Base-by-base conservation (phyloP, 1,140 invertebrate genomes). In the Procambarus virginalis region DNA sequence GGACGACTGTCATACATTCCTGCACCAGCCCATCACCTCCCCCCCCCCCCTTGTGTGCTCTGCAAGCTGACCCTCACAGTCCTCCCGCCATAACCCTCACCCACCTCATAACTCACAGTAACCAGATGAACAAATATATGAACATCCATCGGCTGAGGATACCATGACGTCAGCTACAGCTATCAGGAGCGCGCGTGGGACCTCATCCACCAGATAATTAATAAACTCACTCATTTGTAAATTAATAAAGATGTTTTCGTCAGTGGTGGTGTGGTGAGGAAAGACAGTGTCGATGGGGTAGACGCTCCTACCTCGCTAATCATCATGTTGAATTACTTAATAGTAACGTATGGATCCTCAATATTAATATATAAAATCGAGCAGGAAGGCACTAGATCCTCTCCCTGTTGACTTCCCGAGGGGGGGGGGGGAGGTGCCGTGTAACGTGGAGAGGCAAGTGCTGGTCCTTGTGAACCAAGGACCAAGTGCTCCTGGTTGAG, bases 171-270 rank as follows among this genome's bases (percentile, higher is more conserved):
- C 75, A 64, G 3, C 78, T 17, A n/a, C 75, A 46, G 55, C 14
- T 51, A 20, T 48, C 3, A 3, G 49, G 51, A 17, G 17, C 49
- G 46, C 10, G n/a, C 12, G 83, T 3, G 83, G 3, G 12, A 55
- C 0, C 51, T 55, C 51, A 55, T 12, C 51, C 51, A 55, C 51
- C 51, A 55, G 51, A 9, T 9, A 55, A 55, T 64, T 86, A 86
- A 86, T 86, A 86, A 81, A 81, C 76, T 80, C 86, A 81, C 77
- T 77, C 86, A 88, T 79, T 82, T 82, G 68, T 88, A 76, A 87
- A 87, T 87, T 87, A 87, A 87, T 81, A 80, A 87, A 49, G 60
- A 73, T 87, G 45, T 70, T 55, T 60, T 75, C 75, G 55, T 86
- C 55, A 86, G 70, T 86, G 84, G 20, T 78, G 22, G 1, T 45